Evolutionary conservation across 2,113 vertebrate species (phyloP).

Genomic region (Ictalurus punctatus): DNA sequence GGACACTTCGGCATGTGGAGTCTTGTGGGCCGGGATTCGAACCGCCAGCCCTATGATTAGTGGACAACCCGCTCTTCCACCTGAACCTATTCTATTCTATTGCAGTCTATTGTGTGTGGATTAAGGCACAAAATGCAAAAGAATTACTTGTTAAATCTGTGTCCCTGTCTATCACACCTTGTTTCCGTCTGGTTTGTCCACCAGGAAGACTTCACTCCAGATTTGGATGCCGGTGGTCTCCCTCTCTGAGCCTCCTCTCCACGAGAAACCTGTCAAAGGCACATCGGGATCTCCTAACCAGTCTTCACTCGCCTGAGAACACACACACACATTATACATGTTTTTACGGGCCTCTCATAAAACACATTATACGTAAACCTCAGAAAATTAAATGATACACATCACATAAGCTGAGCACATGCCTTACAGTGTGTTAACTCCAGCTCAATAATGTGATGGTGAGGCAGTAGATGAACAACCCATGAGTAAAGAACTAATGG

Average conservation of each 20-base stretch:
- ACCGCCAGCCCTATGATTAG: too few species aligned
- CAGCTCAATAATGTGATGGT: not conserved
- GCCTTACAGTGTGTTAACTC: not conserved
- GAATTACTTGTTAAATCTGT: not conserved
- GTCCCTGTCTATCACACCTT: slow-evolving; percentile 74
- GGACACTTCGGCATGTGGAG: too few species aligned
- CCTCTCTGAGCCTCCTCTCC: slow-evolving; percentile 94
- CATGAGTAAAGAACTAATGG: slow-evolving; percentile 6
- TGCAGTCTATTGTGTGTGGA: not conserved
- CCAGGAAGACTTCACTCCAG: slow-evolving; percentile 95
- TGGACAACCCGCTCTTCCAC: too few species aligned
- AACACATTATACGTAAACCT: not conserved
- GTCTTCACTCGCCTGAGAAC: slow-evolving; percentile 77
- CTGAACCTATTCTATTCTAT: not conserved
- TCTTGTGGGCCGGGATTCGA: too few species aligned
- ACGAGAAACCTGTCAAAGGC: slow-evolving; percentile 94
- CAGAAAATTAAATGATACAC: not conserved
- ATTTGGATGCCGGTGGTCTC: slow-evolving; percentile 98
- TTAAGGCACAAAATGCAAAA: not conserved
- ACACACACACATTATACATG: not conserved
- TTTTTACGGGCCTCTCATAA: not conserved
- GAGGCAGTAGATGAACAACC: not conserved
- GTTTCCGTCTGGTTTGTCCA: slow-evolving; percentile 90
- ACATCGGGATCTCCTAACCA: slow-evolving; percentile 92
- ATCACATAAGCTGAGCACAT: not conserved